phyloP scores from a whole-genome alignment of 2,797 vertebrate species.

The Sebastes cheni region DNA sequence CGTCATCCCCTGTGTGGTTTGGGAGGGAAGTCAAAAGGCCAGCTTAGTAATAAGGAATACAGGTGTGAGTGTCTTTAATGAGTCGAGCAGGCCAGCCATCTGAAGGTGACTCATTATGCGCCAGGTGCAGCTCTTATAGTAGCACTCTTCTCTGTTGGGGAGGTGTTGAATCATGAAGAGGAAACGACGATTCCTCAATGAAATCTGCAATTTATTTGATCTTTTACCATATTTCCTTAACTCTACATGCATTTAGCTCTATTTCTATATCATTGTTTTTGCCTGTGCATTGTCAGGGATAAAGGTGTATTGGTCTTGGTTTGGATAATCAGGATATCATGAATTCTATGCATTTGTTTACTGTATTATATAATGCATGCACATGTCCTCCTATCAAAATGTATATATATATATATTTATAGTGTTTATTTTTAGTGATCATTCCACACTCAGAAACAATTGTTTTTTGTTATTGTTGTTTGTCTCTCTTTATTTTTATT shows the following conservation, averaged over 20 bases:
- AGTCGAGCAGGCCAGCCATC: slow-evolving; percentile 5
- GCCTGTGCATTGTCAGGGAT: background rate
- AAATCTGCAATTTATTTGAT: background rate
- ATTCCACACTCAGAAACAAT: too few species aligned
- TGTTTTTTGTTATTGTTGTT: too few species aligned
- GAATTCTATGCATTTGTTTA: background rate
- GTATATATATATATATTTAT: too few species aligned
- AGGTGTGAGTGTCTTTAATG: slow-evolving; percentile 11
- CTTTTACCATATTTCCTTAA: background rate
- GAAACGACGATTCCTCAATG: background rate
- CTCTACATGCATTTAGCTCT: background rate
- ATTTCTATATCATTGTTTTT: background rate
- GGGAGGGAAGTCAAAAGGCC: slow-evolving; percentile 19
- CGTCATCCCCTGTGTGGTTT: slow-evolving; percentile 2
- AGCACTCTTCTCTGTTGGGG: background rate
- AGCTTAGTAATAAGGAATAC: slow-evolving; percentile 1
- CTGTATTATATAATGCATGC: background rate
- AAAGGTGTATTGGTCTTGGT: background rate
- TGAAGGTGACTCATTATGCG: slow-evolving; percentile 53
- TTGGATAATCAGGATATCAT: background rate
- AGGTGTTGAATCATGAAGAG: slow-evolving; percentile 6
- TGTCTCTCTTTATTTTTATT: too few species aligned
- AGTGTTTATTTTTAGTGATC: too few species aligned
- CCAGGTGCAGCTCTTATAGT: slow-evolving; percentile 18
- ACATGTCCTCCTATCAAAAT: background rate